Evolutionary conservation across 1,140 invertebrate species (phyloP), one percentile per base, ranked within the genome.

Genomic region (Drosophila simulans): DNA sequence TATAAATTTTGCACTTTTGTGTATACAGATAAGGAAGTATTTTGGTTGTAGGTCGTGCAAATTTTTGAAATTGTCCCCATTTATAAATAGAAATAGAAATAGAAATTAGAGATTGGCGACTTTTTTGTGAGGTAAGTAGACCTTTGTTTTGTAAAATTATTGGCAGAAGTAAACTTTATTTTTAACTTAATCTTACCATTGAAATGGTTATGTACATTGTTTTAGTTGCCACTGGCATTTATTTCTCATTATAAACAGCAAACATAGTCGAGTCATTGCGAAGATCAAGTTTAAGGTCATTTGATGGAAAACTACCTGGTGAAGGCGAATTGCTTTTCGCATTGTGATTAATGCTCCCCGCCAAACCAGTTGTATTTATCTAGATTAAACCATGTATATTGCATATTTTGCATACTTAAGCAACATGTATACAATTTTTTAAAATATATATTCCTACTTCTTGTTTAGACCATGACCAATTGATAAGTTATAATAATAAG

Each of bases 11-110:
- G 31, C 31, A 31, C 31, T 31, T 13, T 13, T 45, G 10, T 45
- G 17, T 20, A 3, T 11, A 17, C 11, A 43, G 42, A 43, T 43
- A 43, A 43, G 15, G 8, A 11, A 4, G 42, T 3, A 43, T 11
- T 15, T 43, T 17, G 42, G 17, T 51, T 15, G 15, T 22, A 22
- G 39, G 15, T 52, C 22, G 4, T 22, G 8, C 10, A n/a, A 15
- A 10, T 40, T n/a, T 35, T 27, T 27, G 5, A 49, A 11, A 34
- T n/a, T 22, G 17, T 17, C 1, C 15, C 10, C 12, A 35, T 46
- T 8, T 58, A 39, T 48, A 17, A 25, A 58, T 58, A 58, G 31
- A 48, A 48, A 31, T 58, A 39, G 39, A 17, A 25, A 58, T 58
- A 58, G 31, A 48, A 48, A 31, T 25, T 7, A 15, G 27, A 45